phyloP scores from a whole-genome alignment of 2,888 invertebrate genomes.

The Lacanobia oleracea region DNA sequence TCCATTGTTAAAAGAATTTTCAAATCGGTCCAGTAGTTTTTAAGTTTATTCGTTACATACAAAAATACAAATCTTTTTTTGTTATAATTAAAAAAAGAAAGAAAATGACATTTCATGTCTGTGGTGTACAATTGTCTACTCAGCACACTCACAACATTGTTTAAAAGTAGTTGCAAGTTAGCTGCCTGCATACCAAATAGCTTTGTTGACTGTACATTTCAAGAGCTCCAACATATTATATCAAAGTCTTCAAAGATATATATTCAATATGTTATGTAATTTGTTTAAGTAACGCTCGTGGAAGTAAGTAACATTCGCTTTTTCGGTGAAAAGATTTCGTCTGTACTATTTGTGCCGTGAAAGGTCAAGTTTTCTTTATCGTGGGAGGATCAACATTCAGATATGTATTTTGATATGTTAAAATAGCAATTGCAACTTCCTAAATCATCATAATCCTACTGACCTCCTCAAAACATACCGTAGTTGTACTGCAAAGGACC shows the following conservation, averaged over 20 bases:
- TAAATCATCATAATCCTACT: neutral
- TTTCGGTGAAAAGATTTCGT: neutral
- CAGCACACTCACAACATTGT: no score
- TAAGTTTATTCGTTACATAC: no score
- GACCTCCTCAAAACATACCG: no score
- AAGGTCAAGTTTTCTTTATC: neutral
- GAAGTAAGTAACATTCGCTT: neutral
- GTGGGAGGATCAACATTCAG: neutral
- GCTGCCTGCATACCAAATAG: no score
- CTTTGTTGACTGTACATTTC: neutral
- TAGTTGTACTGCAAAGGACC: neutral
- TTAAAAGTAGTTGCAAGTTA: no score
- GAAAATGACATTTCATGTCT: no score
- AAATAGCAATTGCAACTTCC: neutral
- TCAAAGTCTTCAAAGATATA: constrained; percentile 16
- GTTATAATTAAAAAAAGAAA: no score
- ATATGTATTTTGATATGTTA: neutral
- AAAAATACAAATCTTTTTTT: no score
- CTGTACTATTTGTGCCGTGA: neutral
- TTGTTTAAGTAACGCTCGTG: constrained; percentile 5
- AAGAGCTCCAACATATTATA: constrained; percentile 24
- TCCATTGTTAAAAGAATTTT: no score
- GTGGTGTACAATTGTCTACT: no score
- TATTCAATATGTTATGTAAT: constrained; percentile 2
- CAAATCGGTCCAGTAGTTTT: no score